Evolutionary conservation across 35 echinoderm and acorn worm species (phyloP).

Genomic region (Patiria miniata): DNA sequence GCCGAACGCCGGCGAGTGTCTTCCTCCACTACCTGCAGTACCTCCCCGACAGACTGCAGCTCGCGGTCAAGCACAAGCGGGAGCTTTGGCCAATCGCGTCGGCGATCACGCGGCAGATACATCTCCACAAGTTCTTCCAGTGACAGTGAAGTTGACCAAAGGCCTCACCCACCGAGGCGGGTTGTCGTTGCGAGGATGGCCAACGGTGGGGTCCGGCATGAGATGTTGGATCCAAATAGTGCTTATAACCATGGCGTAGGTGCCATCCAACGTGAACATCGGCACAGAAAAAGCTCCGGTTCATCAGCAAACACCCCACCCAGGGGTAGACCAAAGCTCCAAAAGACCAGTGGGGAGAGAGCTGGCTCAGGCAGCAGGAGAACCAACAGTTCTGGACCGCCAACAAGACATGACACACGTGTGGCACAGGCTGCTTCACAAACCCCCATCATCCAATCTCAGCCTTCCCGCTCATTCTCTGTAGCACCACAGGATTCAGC

Average conservation of each 20-base stretch:
- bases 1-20: slow-evolving; percentile 23
- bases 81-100: slow-evolving; percentile 14
- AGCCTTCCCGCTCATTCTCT: not conserved
- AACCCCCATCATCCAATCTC: not conserved
- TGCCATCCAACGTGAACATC: slow-evolving; percentile 13
- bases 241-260: not conserved
- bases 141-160: not conserved
- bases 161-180: not conserved
- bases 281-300: slow-evolving; percentile 4
- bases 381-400: slow-evolving; percentile 1
- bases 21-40: slow-evolving; percentile 40
- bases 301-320: slow-evolving; percentile 38
- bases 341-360: not conserved
- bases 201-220: slow-evolving; percentile 8
- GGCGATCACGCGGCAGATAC: not conserved
- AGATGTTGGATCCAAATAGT: slow-evolving; percentile 18
- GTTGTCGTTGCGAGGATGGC: slow-evolving; percentile 27
- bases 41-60: slow-evolving; percentile 30
- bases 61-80: slow-evolving; percentile 20
- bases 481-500: not conserved
- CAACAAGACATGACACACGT: not conserved
- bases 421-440: not conserved
- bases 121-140: slow-evolving; percentile 26
- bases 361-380: not conserved
- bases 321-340: slow-evolving; percentile 17